Evolutionary conservation across 92 coral and sea anemone genomes (phyloP).

Genomic region (Bergia puertoricense): DNA sequence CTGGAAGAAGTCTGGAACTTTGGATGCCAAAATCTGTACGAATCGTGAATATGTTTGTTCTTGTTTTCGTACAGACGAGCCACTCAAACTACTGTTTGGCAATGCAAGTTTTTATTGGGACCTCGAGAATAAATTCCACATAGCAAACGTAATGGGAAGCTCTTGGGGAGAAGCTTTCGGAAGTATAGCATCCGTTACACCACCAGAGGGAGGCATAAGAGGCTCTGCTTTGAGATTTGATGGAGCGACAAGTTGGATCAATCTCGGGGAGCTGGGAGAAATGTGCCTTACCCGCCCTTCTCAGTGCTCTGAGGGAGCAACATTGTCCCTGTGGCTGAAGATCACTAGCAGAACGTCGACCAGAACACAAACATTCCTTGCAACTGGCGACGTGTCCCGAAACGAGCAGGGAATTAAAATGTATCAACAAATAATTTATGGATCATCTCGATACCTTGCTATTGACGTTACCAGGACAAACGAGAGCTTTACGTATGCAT

Average conservation of each 20-base stretch:
- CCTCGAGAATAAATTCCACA: neutral
- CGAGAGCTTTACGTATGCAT: neutral
- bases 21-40: neutral
- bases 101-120: constrained; percentile 1
- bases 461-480: neutral
- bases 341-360: neutral
- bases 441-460: neutral
- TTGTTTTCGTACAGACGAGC: neutral
- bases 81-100: neutral
- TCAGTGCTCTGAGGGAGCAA: neutral
- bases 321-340: constrained; percentile 24
- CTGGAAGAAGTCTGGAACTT: too few species aligned
- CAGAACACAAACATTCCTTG: neutral
- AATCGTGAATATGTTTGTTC: neutral
- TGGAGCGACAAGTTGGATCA: constrained; percentile 22
- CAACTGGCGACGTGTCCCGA: constrained; percentile 2
- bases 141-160: neutral
- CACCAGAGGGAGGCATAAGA: neutral
- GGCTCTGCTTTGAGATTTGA: constrained; percentile 16
- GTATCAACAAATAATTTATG: neutral
- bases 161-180: constrained; percentile 16
- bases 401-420: constrained; percentile 8
- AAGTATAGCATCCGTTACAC: neutral
- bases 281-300: constrained; percentile 20
- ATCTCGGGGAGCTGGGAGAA: constrained; percentile 22